phyloP scores from a whole-genome alignment of 2,797 vertebrate genomes.

The Odontamblyopus rebecca region DNA sequence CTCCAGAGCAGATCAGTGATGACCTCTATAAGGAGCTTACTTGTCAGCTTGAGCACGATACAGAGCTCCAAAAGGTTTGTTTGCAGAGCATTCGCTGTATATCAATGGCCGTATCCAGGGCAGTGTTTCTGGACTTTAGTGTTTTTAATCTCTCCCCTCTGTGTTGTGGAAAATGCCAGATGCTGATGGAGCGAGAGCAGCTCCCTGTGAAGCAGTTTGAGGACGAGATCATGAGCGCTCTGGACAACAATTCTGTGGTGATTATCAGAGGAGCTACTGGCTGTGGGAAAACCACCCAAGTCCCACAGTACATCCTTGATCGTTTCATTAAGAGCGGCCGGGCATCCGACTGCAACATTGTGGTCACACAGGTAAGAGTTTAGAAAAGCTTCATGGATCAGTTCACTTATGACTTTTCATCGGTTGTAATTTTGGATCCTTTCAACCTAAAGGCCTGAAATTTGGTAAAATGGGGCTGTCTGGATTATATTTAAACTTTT shows the following conservation, averaged over 20 bases:
- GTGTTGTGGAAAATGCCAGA: conserved; percentile 59
- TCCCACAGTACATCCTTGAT: conserved; percentile 96
- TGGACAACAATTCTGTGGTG: conserved; percentile 83
- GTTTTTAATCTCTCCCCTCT: neutral
- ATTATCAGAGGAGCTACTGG: conserved; percentile 94
- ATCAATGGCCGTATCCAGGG: neutral
- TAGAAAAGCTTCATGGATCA: neutral
- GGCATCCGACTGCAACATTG: conserved; percentile 91
- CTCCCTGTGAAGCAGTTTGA: conserved; percentile 94
- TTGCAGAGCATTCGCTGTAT: neutral
- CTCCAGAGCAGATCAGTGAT: conserved; percentile 89
- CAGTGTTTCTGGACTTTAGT: neutral
- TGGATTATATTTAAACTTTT: too few species aligned
- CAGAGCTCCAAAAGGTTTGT: conserved; percentile 82
- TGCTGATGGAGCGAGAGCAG: conserved; percentile 78
- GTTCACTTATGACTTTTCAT: too few species aligned
- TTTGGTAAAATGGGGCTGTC: too few species aligned
- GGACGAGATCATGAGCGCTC: conserved; percentile 80
- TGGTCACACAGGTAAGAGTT: conserved; percentile 91
- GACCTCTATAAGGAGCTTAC: conserved; percentile 84
- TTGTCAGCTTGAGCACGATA: conserved; percentile 84
- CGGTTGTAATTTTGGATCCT: too few species aligned
- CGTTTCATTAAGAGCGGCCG: conserved; percentile 77
- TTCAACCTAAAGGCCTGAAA: too few species aligned
- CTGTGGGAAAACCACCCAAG: conserved; percentile 97